Conservation (phyloP, 1,140 invertebrate species). For the Maniola jurtina region DNA sequence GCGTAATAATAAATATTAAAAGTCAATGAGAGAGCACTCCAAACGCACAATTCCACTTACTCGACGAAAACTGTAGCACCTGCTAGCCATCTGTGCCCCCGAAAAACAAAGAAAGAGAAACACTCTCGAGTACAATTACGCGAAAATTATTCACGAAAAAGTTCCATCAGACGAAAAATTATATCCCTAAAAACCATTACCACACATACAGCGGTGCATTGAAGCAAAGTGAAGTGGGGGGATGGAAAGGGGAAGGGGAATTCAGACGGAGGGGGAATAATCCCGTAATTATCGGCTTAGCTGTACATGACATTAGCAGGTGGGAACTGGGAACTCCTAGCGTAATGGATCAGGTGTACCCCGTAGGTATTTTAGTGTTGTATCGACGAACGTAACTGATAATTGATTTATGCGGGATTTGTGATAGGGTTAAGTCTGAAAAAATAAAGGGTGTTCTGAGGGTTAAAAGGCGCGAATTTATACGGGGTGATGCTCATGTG, state of each 20-base stretch:
- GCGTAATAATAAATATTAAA: constrained; percentile 19
- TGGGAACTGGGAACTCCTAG: constrained; percentile 54
- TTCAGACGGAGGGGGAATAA: constrained; percentile 59
- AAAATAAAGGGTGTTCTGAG: constrained; percentile 36
- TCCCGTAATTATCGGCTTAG: constrained; percentile 74
- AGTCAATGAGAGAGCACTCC: constrained; percentile 33
- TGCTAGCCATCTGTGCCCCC: constrained; percentile 32
- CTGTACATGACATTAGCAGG: constrained; percentile 69
- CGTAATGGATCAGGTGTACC: constrained; percentile 44
- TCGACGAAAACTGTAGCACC: constrained; percentile 37
- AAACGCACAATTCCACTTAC: constrained; percentile 35
- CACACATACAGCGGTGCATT: constrained; percentile 67
- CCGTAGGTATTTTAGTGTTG: constrained; percentile 55
- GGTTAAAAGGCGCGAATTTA: constrained; percentile 30
- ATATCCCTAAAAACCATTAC: constrained; percentile 70
- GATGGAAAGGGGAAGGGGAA: constrained; percentile 42
- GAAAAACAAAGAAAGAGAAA: constrained; percentile 43
- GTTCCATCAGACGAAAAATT: constrained; percentile 70
- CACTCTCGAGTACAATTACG: constrained; percentile 57
- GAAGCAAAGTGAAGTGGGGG: constrained; percentile 57
- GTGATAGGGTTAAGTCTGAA: constrained; percentile 42
- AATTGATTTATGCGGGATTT: constrained; percentile 63
- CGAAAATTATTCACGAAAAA: constrained; percentile 66
- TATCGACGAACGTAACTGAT: constrained; percentile 50
- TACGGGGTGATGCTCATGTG: neutral